Percentiles rank a stretch among this genome's conserved stretches.
These are phyloP conservation scores for Zaprionus nigranus DNA, from an alignment of 1,140 invertebrate genomes.

Conservation along the genomic window DNA sequence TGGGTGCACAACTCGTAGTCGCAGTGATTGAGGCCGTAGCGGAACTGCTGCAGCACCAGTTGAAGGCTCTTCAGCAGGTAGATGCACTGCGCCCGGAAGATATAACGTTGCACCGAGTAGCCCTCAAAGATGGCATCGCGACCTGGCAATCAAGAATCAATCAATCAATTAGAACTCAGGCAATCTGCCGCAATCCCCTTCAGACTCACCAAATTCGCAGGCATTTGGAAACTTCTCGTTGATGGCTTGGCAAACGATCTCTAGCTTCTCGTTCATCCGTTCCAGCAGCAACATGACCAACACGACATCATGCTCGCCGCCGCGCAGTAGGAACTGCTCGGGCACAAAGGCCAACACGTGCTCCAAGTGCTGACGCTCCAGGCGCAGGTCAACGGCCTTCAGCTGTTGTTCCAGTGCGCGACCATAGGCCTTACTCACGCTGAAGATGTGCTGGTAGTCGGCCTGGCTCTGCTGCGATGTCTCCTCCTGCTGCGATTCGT, in stretches of 20 bases:
- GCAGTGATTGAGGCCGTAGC: slow-evolving; percentile 91
- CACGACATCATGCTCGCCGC: slow-evolving; percentile 97
- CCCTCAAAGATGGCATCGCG: slow-evolving; percentile 91
- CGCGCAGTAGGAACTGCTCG: slow-evolving; percentile 94
- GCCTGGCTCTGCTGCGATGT: slow-evolving; percentile 86
- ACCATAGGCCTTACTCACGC: slow-evolving; percentile 94
- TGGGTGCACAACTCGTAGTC: slow-evolving; percentile 93
- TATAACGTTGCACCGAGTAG: slow-evolving; percentile 94
- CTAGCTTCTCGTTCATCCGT: slow-evolving; percentile 94
- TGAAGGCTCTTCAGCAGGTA: slow-evolving; percentile 92
- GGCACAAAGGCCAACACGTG: slow-evolving; percentile 96
- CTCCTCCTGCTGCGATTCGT: slow-evolving; percentile 75
- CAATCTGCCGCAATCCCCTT: not conserved
- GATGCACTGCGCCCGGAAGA: slow-evolving; percentile 93
- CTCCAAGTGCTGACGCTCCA: slow-evolving; percentile 92
- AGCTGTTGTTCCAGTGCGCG: slow-evolving; percentile 97
- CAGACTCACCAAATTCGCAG: slow-evolving; percentile 87
- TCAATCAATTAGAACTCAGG: not conserved
- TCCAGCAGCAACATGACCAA: slow-evolving; percentile 95
- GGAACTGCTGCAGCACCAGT: slow-evolving; percentile 89
- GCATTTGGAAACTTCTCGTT: slow-evolving; percentile 89
- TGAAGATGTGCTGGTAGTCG: slow-evolving; percentile 95
- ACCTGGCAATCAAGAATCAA: slow-evolving; percentile 37
- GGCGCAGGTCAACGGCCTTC: slow-evolving; percentile 93
- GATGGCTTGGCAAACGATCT: slow-evolving; percentile 94